phyloP scores from a whole-genome alignment of 2,797 vertebrate genomes.

The Zalophus californianus region DNA sequence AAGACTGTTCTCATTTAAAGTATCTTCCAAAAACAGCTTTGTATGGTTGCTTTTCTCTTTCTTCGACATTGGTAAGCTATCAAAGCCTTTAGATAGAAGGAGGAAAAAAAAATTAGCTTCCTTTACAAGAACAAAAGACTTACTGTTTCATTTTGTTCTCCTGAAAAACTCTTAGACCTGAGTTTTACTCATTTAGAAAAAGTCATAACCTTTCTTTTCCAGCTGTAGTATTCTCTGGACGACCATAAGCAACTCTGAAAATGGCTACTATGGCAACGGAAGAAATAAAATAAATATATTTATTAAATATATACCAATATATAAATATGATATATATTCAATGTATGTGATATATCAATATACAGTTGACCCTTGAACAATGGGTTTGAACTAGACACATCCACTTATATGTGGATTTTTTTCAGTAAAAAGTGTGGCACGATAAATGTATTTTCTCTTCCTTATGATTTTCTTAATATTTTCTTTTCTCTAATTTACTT shows the following conservation, averaged over 20 bases:
- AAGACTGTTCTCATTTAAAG: conserved; percentile 59
- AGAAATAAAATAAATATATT: neutral
- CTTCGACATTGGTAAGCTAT: conserved; percentile 5
- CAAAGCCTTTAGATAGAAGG: neutral
- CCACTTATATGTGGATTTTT: neutral
- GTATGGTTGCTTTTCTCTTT: neutral
- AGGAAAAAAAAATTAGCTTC: conserved; percentile 46
- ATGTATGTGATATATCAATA: neutral
- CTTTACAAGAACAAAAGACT: neutral
- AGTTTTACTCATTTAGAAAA: conserved; percentile 15
- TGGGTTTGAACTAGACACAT: neutral
- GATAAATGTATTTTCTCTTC: neutral
- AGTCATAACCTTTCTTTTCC: neutral
- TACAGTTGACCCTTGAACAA: neutral
- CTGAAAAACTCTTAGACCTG: neutral
- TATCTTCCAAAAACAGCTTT: conserved; percentile 45
- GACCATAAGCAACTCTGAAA: neutral
- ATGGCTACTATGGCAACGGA: neutral
- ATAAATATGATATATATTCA: neutral
- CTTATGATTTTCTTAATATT: neutral
- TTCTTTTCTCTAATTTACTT: neutral
- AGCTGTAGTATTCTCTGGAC: neutral
- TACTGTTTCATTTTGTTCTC: neutral
- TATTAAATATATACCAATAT: neutral
- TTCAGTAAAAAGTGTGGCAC: neutral